Base-by-base conservation (phyloP, 1,140 invertebrate genomes). In the Nylanderia fulva region DNA sequence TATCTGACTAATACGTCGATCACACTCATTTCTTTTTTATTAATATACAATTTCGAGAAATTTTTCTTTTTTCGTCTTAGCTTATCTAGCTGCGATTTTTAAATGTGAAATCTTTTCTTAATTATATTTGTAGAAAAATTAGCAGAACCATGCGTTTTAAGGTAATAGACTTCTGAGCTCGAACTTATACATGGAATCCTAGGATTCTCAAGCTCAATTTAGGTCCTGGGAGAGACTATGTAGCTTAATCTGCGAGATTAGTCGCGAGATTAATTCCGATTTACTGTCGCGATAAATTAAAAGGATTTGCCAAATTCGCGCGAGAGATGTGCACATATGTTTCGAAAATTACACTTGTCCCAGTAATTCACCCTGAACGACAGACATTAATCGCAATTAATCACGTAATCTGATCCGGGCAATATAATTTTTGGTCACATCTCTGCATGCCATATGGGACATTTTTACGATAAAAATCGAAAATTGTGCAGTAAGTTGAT, bases 171-270 rank as follows among this genome's bases (percentile, higher is more conserved):
- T 69, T 69, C 21, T 13, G 33, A 80, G 15, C 2, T 6, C 7
- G 24, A 42, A n/a, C 64, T 7, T 36, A 24, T 27, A 58, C 54
- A 24, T 11, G 72, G 33, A 45, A 33, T 58, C 66, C 15, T 27
- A 36, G 36, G 11, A 56, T 13, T 29, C 29, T 36, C 24, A 52
- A 24, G 24, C 42, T 33, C 9, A n/a, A 56, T 39, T 71, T 54
- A 21, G 60, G 5, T 52, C 18, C 13, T n/a, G n/a, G n/a, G n/a
- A n/a, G 21, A 45, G 45, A 24, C 7, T 29, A 52, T 42, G 36
- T 80, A 80, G 18, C 68, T 71, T 80, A 54, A 80, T 80, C 54
- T 56, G 52, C 5, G 18, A 71, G 66, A 82, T 80, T 71, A 71
- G 24, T 80, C 18, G 42, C 42, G 64, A 56, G 58, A 42, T 58